phyloP scores from a whole-genome alignment of 2,888 invertebrate genomes.

The Alsophila aescularia region DNA sequence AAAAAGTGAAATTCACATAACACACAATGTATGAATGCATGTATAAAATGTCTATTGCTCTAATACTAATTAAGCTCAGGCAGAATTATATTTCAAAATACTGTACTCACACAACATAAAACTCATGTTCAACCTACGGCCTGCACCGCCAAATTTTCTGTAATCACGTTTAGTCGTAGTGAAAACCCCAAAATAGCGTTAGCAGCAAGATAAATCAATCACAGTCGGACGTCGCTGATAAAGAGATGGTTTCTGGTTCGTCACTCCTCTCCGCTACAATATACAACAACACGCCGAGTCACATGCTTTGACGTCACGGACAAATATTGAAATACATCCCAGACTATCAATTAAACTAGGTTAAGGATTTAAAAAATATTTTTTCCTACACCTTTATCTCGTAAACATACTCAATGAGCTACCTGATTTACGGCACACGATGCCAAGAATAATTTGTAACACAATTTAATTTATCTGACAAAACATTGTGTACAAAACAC shows the following conservation, averaged over 20 bases:
- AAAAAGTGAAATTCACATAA: too few species aligned
- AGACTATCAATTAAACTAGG: slow-evolving; percentile 49
- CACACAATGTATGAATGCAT: too few species aligned
- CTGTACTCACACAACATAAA: neutral
- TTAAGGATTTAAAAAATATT: slow-evolving; percentile 47
- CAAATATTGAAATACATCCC: slow-evolving; percentile 57
- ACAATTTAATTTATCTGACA: slow-evolving; percentile 4
- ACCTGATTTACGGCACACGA: slow-evolving; percentile 15
- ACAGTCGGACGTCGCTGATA: slow-evolving; percentile 63
- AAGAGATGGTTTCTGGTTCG: slow-evolving; percentile 56
- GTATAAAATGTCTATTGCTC: too few species aligned
- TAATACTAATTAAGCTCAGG: too few species aligned
- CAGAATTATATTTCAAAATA: too few species aligned
- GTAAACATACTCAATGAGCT: slow-evolving; percentile 22
- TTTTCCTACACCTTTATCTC: slow-evolving; percentile 27
- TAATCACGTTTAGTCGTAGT: slow-evolving; percentile 35
- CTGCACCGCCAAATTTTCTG: slow-evolving; percentile 20
- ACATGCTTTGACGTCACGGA: slow-evolving; percentile 65
- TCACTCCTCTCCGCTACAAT: slow-evolving; percentile 50
- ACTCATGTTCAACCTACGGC: neutral
- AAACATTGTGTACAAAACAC: slow-evolving; percentile 1
- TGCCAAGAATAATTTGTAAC: slow-evolving; percentile 25
- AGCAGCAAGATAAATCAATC: slow-evolving; percentile 76
- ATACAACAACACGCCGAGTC: slow-evolving; percentile 54
- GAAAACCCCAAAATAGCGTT: slow-evolving; percentile 51